A percentile compares a stretch with the other conserved stretches of the same genome.
These are phyloP conservation scores for Cromileptes altivelis DNA, from an alignment of 2,113 vertebrate genomes.

Conservation along the genomic window DNA sequence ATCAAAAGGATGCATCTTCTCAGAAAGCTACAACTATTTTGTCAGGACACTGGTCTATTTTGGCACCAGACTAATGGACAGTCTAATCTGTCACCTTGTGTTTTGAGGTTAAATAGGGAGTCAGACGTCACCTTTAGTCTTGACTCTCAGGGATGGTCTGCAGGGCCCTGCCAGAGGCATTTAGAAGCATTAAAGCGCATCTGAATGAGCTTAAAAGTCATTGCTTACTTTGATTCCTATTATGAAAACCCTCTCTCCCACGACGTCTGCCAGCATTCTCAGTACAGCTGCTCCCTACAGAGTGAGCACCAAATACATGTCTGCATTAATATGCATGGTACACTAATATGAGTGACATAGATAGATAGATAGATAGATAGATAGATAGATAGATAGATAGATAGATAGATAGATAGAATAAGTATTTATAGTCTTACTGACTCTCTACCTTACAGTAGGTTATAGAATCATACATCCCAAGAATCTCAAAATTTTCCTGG, in stretches of 20 bases:
- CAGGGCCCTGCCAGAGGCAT: too few species aligned
- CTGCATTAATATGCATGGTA: neutral
- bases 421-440: too few species aligned
- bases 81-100: neutral
- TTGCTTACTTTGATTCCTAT: slow-evolving; percentile 75
- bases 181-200: neutral
- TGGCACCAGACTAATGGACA: neutral
- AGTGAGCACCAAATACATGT: slow-evolving; percentile 9
- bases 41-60: neutral
- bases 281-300: slow-evolving; percentile 80
- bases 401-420: too few species aligned
- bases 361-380: too few species aligned
- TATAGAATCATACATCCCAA: slow-evolving; percentile 74
- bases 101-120: too few species aligned
- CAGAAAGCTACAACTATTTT: neutral
- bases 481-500: slow-evolving; percentile 54
- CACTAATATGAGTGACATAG: neutral
- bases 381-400: too few species aligned
- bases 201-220: neutral
- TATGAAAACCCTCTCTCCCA: slow-evolving; percentile 64
- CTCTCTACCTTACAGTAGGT: slow-evolving; percentile 80
- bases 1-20: neutral
- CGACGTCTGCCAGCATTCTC: slow-evolving; percentile 77
- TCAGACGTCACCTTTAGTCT: neutral
- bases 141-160: neutral